Percentiles rank a stretch among this genome's conserved stretches.
These are phyloP conservation scores for Dendrocincla fuliginosa DNA, from an alignment of 2,797 vertebrate genomes.

Conservation along the genomic window DNA sequence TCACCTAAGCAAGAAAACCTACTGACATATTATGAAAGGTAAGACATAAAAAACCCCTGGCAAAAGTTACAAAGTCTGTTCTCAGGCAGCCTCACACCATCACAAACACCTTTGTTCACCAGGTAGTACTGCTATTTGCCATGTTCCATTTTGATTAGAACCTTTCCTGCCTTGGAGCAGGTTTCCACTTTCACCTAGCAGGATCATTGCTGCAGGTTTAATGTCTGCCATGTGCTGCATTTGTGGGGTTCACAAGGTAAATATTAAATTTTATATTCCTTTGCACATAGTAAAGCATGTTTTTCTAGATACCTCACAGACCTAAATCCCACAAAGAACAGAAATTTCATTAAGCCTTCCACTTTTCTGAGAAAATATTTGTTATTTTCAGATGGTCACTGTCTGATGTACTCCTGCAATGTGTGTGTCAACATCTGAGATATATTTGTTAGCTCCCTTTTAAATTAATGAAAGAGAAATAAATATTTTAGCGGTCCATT, in stretches of 20 bases:
- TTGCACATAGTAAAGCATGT: background rate
- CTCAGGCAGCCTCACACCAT: background rate
- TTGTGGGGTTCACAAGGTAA: background rate
- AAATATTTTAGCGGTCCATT: background rate
- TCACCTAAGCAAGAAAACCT: background rate
- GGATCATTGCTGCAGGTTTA: background rate
- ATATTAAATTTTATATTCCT: background rate
- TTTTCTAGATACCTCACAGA: background rate
- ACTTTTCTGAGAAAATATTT: background rate
- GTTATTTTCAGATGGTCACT: background rate
- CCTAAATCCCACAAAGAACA: accelerated
- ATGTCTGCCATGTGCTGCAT: background rate
- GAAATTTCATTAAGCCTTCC: background rate
- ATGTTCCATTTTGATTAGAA: background rate
- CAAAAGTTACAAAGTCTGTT: background rate
- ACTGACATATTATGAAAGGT: background rate
- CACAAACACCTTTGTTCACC: background rate
- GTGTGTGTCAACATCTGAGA: background rate
- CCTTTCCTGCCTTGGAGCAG: background rate
- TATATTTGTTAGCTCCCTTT: background rate
- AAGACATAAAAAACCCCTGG: background rate
- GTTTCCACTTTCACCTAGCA: background rate
- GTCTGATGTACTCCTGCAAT: background rate
- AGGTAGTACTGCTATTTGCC: background rate
- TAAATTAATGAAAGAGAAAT: background rate